Evolutionary conservation across 1,140 invertebrate genomes (phyloP).

Genomic region (Nasonia longicornis): DNA sequence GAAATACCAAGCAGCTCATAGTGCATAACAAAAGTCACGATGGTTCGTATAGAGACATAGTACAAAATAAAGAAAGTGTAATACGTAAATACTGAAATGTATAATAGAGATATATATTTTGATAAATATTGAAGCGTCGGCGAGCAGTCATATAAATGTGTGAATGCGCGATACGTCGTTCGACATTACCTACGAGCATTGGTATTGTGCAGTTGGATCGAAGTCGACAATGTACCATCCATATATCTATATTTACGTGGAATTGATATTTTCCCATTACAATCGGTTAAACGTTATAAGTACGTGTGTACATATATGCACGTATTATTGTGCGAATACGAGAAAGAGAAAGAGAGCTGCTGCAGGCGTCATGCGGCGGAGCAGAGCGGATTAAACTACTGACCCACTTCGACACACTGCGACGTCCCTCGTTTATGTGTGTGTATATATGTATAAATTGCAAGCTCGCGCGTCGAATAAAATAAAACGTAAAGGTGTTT

Average conservation of each 20-base stretch:
- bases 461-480: conserved; percentile 1
- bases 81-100: not conserved
- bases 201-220: conserved; percentile 69
- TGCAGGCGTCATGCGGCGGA: conserved; percentile 16
- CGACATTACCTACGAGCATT: conserved; percentile 50
- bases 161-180: not conserved
- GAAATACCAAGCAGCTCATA: conserved; percentile 32
- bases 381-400: conserved; percentile 37
- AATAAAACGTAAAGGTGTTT: not conserved
- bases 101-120: not conserved
- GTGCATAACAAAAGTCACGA: not conserved
- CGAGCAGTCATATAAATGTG: not conserved
- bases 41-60: not conserved
- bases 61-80: not conserved
- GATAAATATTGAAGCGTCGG: not conserved
- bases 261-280: conserved; percentile 26
- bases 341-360: not conserved
- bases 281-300: conserved; percentile 9
- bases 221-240: conserved; percentile 45
- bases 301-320: not conserved
- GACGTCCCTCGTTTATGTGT: not conserved
- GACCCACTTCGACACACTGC: conserved; percentile 19
- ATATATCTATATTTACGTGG: not conserved
- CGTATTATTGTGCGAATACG: not conserved
- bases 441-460: not conserved